phyloP scores from a whole-genome alignment of 2,113 vertebrate genomes.

The Heterotilapia buettikoferi region DNA sequence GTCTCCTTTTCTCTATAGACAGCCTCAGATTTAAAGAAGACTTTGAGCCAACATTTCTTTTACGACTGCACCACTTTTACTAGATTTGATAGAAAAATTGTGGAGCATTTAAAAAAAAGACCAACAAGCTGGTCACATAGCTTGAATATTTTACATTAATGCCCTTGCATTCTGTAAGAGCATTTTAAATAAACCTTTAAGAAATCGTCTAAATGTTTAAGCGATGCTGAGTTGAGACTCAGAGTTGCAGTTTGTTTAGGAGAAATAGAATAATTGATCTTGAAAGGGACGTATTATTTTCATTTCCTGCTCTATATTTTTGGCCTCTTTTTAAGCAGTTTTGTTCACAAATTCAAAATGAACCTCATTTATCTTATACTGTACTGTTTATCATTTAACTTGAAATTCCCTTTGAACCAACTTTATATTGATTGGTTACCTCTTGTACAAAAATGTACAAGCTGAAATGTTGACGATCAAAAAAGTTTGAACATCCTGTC shows the following conservation, averaged over 20 bases:
- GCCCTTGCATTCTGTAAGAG: not conserved
- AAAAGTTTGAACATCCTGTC: not conserved
- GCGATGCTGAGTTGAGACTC: not conserved
- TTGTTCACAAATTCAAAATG: not conserved
- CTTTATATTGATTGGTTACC: not conserved
- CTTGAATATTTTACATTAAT: not conserved
- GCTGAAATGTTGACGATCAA: rapidly evolving
- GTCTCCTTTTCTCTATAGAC: rapidly evolving
- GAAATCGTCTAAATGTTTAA: not conserved
- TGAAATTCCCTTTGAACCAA: not conserved
- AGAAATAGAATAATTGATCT: not conserved
- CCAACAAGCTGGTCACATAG: not conserved
- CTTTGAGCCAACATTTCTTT: rapidly evolving
- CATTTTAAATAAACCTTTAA: not conserved
- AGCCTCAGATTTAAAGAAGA: not conserved
- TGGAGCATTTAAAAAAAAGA: not conserved
- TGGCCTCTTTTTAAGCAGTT: not conserved
- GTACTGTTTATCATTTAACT: not conserved
- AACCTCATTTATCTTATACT: not conserved
- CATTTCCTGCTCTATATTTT: not conserved
- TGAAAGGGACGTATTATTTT: not conserved
- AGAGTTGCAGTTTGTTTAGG: not conserved
- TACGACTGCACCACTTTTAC: not conserved
- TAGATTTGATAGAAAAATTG: rapidly evolving
- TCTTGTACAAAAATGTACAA: not conserved